Evolutionary conservation across 2,888 invertebrate species (phyloP).

Genomic region (Romanomermis culicivorax): DNA sequence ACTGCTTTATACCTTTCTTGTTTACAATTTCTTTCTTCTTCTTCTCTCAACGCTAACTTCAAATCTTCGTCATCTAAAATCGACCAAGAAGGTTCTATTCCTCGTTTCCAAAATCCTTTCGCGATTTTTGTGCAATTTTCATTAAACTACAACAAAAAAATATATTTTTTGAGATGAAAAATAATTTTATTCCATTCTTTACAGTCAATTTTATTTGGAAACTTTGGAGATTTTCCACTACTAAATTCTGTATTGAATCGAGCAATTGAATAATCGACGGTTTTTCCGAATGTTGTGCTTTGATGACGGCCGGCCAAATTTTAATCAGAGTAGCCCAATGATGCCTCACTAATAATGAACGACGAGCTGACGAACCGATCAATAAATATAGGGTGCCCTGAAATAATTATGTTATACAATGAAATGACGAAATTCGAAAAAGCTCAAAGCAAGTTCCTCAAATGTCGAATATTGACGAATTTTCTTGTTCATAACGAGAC

Average conservation of each 20-base stretch:
- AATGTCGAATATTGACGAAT: too few species aligned
- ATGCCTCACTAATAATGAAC: slow-evolving; percentile 45
- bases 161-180: too few species aligned
- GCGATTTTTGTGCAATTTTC: too few species aligned
- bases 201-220: slow-evolving; percentile 18
- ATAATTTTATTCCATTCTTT: too few species aligned
- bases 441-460: background rate
- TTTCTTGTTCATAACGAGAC: too few species aligned
- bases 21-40: background rate
- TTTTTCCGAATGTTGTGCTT: slow-evolving; percentile 62
- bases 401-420: slow-evolving; percentile 10
- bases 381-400: slow-evolving; percentile 55
- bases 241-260: slow-evolving; percentile 30
- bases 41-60: background rate
- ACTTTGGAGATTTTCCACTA: slow-evolving; percentile 25
- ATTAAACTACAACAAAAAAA: too few species aligned
- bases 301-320: slow-evolving; percentile 51
- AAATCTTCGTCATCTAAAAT: background rate
- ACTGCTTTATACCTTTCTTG: background rate
- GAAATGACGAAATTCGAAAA: background rate
- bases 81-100: background rate
- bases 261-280: slow-evolving; percentile 35
- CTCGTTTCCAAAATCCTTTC: too few species aligned
- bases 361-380: slow-evolving; percentile 41
- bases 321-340: slow-evolving; percentile 50